Evolutionary conservation across 2,113 vertebrate species (phyloP).

Genomic region (Eonycteris spelaea): DNA sequence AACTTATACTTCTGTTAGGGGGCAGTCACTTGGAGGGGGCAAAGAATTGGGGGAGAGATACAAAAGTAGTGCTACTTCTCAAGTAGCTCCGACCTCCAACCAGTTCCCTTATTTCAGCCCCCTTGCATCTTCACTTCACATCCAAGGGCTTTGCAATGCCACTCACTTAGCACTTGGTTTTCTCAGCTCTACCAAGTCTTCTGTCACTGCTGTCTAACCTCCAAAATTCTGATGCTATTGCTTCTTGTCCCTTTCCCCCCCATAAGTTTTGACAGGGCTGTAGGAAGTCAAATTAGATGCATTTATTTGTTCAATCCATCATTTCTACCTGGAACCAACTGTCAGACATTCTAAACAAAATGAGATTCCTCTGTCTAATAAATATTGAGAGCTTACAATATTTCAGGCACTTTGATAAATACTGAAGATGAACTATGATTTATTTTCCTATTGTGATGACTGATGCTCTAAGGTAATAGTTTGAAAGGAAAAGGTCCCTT

Average conservation of each 20-base stretch:
- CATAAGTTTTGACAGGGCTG: background rate
- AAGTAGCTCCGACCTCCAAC: background rate
- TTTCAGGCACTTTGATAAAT: slow-evolving; percentile 42
- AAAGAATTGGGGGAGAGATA: background rate
- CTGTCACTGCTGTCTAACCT: background rate
- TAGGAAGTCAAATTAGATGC: background rate
- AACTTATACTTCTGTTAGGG: background rate
- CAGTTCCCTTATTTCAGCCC: background rate
- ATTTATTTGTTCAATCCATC: slow-evolving; percentile 36
- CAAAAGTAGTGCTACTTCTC: background rate
- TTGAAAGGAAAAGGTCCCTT: slow-evolving; percentile 14
- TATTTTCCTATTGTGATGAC: slow-evolving; percentile 19
- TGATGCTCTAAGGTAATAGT: background rate
- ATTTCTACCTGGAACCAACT: slow-evolving; percentile 28
- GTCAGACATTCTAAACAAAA: slow-evolving; percentile 17
- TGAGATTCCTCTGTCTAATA: slow-evolving; percentile 43
- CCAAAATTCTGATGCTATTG: background rate
- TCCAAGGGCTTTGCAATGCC: background rate
- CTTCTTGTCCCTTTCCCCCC: background rate
- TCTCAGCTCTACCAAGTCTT: background rate
- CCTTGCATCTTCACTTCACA: background rate
- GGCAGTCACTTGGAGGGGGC: background rate
- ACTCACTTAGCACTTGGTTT: background rate
- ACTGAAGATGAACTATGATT: slow-evolving; percentile 38
- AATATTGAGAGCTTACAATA: slow-evolving; percentile 23